These are phyloP conservation scores for Zosterops borbonicus DNA, from an alignment of 2,113 vertebrate genomes.

Conservation along the genomic window DNA sequence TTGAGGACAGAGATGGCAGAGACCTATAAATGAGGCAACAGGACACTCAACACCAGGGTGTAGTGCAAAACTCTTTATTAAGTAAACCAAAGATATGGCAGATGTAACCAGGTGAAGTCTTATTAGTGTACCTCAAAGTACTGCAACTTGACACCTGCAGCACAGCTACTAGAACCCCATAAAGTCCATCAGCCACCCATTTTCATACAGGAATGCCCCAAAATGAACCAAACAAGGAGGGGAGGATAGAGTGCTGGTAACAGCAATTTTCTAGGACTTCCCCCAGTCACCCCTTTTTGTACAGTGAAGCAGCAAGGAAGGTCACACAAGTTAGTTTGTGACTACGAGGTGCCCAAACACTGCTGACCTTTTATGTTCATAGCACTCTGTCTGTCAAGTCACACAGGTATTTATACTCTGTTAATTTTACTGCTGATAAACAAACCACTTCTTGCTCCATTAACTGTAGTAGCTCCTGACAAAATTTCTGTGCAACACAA, in stretches of 20 bases:
- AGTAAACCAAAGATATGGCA: background rate
- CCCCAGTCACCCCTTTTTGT: background rate
- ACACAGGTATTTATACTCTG: background rate
- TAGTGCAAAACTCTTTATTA: constrained; percentile 2
- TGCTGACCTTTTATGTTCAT: fast-evolving
- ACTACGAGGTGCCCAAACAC: background rate
- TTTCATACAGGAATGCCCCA: background rate
- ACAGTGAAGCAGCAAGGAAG: fast-evolving
- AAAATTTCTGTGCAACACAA: background rate
- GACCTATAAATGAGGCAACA: background rate
- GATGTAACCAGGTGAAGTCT: background rate
- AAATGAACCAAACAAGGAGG: fast-evolving
- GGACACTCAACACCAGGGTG: background rate
- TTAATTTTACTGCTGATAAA: background rate
- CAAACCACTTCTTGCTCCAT: background rate
- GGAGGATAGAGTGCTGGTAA: fast-evolving
- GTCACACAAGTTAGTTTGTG: background rate
- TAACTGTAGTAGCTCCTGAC: background rate
- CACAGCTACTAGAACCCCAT: background rate
- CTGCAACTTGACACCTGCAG: background rate
- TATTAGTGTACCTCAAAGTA: background rate
- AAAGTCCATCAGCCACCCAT: background rate
- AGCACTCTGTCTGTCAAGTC: background rate
- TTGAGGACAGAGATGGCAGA: background rate
- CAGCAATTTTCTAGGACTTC: background rate